Evolutionary conservation across 37 sponge, comb jelly and placozoan genomes (phyloP).

Genomic region (Trichoplax adhaerens): DNA sequence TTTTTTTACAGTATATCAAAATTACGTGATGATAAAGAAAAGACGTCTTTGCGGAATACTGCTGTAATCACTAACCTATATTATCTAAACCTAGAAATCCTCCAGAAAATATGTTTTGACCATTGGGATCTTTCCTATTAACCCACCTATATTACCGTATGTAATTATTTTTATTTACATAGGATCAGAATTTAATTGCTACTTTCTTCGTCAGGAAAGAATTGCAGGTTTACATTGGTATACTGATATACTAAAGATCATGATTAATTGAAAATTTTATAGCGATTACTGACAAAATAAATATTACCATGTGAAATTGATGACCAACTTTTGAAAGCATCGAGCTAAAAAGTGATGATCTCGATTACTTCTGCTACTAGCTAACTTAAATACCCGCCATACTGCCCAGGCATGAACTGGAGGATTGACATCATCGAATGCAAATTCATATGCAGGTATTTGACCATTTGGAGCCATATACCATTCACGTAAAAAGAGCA

Average conservation of each 20-base stretch:
- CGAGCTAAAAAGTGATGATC: constrained; percentile 59
- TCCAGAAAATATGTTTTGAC: constrained; percentile 87
- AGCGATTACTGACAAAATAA: constrained; percentile 1
- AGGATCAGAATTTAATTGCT: background rate
- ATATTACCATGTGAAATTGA: constrained; percentile 87
- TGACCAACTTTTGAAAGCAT: constrained; percentile 78
- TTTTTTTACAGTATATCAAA: background rate
- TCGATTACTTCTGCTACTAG: constrained; percentile 53
- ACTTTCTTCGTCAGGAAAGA: background rate
- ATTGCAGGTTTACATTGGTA: background rate
- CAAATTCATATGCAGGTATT: constrained; percentile 93
- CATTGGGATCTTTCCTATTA: constrained; percentile 80
- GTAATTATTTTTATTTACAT: too few species aligned
- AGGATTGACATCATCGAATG: constrained; percentile 85
- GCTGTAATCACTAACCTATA: constrained; percentile 47
- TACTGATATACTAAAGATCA: background rate
- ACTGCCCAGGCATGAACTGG: constrained; percentile 96
- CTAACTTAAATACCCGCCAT: constrained; percentile 84
- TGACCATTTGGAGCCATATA: constrained; percentile 98
- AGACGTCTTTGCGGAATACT: background rate
- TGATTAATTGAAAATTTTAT: background rate
- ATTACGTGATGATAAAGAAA: background rate
- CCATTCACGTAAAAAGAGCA: constrained; percentile 90
- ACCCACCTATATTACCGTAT: constrained; percentile 58
- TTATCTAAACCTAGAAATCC: constrained; percentile 92